Conservation (phyloP, 1,140 invertebrate genomes). For the Scaptomyza hsui region DNA sequence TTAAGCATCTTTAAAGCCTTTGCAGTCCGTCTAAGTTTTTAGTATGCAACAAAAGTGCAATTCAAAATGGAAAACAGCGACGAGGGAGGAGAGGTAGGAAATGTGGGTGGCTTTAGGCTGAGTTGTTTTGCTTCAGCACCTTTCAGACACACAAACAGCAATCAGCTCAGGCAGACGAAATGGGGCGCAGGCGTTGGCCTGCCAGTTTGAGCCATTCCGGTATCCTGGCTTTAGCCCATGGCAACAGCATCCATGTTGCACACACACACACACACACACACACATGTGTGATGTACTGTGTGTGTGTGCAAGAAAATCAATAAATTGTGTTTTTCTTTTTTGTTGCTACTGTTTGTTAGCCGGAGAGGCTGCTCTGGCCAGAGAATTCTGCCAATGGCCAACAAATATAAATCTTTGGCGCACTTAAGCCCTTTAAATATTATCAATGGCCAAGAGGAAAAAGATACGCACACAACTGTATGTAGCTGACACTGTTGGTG, state of each 20-base stretch:
- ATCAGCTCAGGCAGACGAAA: constrained; percentile 61
- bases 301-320: constrained; percentile 69
- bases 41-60: constrained; percentile 34
- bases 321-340: constrained; percentile 72
- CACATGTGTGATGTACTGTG: constrained; percentile 28
- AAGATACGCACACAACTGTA: constrained; percentile 32
- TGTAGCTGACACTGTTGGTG: constrained; percentile 35
- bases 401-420: constrained; percentile 77
- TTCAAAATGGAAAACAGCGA: constrained; percentile 24
- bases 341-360: constrained; percentile 5
- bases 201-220: constrained; percentile 39
- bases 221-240: constrained; percentile 12
- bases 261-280: constrained; percentile 31
- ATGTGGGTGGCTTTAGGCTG: constrained; percentile 5
- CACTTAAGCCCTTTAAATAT: constrained; percentile 81
- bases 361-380: constrained; percentile 28
- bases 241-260: constrained; percentile 52
- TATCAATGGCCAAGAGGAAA: constrained; percentile 61
- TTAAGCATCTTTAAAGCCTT: too few species aligned
- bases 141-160: constrained; percentile 33
- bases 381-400: constrained; percentile 61
- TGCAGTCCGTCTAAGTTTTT: too few species aligned
- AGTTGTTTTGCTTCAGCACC: constrained; percentile 50
- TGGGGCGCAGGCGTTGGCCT: constrained; percentile 66
- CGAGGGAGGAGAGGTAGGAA: background rate